These are phyloP conservation scores for Xanthia icteritia DNA, from an alignment of 2,888 invertebrate species.

Conservation along the genomic window DNA sequence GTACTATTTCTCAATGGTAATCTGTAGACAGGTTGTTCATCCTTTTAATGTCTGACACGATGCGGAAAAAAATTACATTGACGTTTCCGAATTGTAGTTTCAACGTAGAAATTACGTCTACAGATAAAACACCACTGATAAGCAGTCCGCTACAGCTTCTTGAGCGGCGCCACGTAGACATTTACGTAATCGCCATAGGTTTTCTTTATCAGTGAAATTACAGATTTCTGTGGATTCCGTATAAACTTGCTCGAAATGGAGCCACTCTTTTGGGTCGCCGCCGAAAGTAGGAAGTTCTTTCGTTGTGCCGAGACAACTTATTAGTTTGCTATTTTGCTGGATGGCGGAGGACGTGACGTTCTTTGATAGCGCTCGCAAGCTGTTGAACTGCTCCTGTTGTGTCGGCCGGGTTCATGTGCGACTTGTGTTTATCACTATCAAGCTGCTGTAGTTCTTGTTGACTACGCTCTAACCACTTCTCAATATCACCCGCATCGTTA, in stretches of 20 bases:
- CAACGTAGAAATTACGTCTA: not conserved
- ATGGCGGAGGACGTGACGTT: not conserved
- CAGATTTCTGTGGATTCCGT: slow-evolving; percentile 23
- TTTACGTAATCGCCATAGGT: not conserved
- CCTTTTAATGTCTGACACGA: not conserved
- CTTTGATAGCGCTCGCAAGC: not conserved
- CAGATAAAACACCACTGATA: not conserved
- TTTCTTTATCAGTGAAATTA: not conserved
- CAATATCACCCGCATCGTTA: slow-evolving; percentile 5
- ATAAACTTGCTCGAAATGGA: slow-evolving; percentile 28
- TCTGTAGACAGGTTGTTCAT: not conserved
- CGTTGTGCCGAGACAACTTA: not conserved
- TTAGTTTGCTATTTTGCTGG: not conserved
- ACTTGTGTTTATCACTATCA: not conserved
- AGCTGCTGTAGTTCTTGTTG: slow-evolving; percentile 5
- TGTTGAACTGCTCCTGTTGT: not conserved
- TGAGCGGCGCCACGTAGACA: not conserved
- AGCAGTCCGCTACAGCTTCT: not conserved
- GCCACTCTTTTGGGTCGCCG: slow-evolving; percentile 35
- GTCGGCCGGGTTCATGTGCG: not conserved
- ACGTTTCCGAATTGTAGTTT: not conserved
- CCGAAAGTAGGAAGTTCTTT: not conserved
- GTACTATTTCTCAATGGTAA: not conserved
- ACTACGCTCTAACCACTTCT: not conserved
- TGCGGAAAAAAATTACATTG: not conserved